phyloP scores from a whole-genome alignment of 2,888 invertebrate species.

The Drosophila falleni region DNA sequence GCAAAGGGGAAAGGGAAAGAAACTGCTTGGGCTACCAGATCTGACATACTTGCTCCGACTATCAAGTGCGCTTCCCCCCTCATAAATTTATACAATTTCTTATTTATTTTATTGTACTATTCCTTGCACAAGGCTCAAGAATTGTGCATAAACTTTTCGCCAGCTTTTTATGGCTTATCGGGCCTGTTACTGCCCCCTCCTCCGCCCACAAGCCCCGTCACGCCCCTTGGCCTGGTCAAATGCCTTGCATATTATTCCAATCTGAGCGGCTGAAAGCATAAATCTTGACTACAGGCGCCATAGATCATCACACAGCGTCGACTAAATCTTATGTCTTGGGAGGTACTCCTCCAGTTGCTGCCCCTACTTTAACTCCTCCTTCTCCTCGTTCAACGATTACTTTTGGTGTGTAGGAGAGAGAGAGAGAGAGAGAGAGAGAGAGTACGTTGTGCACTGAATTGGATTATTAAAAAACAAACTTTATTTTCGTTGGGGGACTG shows the following conservation, averaged over 20 bases:
- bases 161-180: slow-evolving; percentile 73
- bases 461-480: slow-evolving; percentile 77
- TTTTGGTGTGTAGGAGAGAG: not conserved
- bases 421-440: not conserved
- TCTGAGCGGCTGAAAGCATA: slow-evolving; percentile 66
- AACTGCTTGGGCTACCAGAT: slow-evolving; percentile 10
- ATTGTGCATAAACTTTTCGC: slow-evolving; percentile 66
- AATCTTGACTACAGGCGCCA: slow-evolving; percentile 77
- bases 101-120: slow-evolving; percentile 76
- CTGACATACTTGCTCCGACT: slow-evolving; percentile 33
- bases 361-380: not conserved
- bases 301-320: slow-evolving; percentile 72
- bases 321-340: slow-evolving; percentile 60
- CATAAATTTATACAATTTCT: slow-evolving; percentile 80
- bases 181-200: not conserved
- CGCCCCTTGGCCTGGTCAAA: slow-evolving; percentile 20
- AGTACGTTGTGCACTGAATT: slow-evolving; percentile 53
- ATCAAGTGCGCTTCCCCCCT: slow-evolving; percentile 39
- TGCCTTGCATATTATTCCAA: slow-evolving; percentile 73
- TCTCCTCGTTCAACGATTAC: not conserved
- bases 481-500: slow-evolving; percentile 18
- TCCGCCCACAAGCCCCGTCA: not conserved
- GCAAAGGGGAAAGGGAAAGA: not conserved
- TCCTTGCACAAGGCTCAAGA: slow-evolving; percentile 68
- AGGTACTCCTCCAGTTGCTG: slow-evolving; percentile 16